Conservation (phyloP, 2,113 vertebrate species). For the Agelaius phoeniceus region DNA sequence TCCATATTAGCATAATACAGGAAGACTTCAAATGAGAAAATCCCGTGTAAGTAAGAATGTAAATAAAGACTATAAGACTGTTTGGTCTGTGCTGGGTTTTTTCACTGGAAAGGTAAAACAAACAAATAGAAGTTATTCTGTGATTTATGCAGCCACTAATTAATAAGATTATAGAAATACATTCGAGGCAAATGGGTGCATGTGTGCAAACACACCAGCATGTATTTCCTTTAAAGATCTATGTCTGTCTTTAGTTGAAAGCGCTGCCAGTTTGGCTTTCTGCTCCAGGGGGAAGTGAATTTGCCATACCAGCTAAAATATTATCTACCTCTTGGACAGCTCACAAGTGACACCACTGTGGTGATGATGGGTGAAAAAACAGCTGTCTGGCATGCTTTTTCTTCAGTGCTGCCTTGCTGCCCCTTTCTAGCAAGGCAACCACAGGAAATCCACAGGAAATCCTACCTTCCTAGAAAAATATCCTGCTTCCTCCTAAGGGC, state of each 20-base stretch:
- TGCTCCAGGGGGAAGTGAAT: not conserved
- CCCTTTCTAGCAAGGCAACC: not conserved
- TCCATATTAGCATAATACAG: not conserved
- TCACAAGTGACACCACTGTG: not conserved
- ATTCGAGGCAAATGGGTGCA: not conserved
- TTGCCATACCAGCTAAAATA: not conserved
- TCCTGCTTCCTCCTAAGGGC: constrained; percentile 15
- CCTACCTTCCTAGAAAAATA: constrained; percentile 45
- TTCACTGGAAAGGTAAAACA: not conserved
- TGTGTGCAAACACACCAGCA: not conserved
- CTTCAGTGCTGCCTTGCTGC: not conserved
- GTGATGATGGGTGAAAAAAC: not conserved
- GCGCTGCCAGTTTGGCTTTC: not conserved
- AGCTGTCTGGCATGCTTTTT: not conserved
- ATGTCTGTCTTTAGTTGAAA: not conserved
- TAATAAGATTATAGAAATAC: not conserved
- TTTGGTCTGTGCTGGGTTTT: not conserved
- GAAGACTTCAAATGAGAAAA: not conserved
- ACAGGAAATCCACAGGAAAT: constrained; percentile 50
- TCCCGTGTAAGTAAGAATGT: not conserved
- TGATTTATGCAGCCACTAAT: not conserved
- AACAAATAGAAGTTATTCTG: not conserved
- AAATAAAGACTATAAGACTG: not conserved
- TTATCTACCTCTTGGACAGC: not conserved
- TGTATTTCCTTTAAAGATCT: not conserved